A percentile compares a stretch with the other conserved stretches of the same genome.
These are phyloP conservation scores for Saccopteryx leptura DNA, from an alignment of 2,113 vertebrate species.

Conservation along the genomic window DNA sequence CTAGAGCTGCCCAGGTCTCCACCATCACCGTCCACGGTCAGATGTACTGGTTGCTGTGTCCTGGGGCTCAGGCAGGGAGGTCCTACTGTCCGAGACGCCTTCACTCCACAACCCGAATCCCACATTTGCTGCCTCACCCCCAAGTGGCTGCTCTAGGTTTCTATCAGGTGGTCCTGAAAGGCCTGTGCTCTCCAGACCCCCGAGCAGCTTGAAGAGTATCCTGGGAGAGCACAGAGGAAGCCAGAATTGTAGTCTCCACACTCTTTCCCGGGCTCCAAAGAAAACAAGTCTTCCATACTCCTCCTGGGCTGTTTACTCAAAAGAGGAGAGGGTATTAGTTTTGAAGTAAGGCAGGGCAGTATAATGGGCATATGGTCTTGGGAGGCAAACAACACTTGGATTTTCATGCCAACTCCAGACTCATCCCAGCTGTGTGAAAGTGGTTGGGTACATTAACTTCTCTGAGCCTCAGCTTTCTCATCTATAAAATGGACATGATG, in stretches of 20 bases:
- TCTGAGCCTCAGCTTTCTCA: not conserved
- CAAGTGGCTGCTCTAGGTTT: not conserved
- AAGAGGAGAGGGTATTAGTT: not conserved
- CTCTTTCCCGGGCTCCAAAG: not conserved
- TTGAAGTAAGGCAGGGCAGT: not conserved
- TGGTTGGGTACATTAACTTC: not conserved
- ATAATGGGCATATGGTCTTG: not conserved
- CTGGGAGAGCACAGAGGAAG: not conserved
- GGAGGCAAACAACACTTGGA: not conserved
- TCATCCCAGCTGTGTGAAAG: not conserved
- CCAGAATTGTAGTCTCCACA: not conserved
- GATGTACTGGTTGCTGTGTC: rapidly evolving
- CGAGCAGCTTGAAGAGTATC: not conserved
- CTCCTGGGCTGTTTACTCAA: not conserved
- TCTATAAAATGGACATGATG: not conserved
- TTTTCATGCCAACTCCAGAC: not conserved
- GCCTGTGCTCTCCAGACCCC: not conserved
- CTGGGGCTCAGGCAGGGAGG: not conserved
- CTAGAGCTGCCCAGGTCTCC: not conserved
- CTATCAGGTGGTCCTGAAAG: not conserved
- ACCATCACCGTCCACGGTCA: not conserved
- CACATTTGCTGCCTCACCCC: too few species aligned
- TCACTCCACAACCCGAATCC: not conserved
- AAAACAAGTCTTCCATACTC: not conserved
- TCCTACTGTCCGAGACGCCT: not conserved